Conservation (phyloP, 2,888 invertebrate species). For the Meganola albula region DNA sequence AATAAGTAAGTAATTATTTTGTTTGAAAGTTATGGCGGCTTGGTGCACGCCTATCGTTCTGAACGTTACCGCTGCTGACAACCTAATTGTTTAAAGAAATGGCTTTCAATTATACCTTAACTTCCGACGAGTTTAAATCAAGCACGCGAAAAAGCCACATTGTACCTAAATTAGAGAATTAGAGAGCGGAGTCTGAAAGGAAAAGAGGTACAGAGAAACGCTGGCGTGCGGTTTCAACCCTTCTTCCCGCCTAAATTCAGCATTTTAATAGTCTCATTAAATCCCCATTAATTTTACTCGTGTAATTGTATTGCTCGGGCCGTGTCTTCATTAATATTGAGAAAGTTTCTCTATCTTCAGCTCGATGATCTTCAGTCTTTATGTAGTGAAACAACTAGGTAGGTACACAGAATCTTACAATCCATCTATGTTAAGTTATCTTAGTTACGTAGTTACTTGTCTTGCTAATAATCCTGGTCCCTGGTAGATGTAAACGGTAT, state of each 20-base stretch:
- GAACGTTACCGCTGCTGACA: conserved; percentile 39
- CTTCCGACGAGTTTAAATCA: conserved; percentile 35
- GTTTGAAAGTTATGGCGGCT: conserved; percentile 43
- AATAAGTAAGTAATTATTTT: conserved; percentile 59
- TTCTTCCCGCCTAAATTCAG: conserved; percentile 33
- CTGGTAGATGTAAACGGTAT: too few species aligned
- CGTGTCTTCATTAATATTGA: conserved; percentile 16
- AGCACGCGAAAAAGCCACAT: conserved; percentile 34
- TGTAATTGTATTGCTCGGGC: conserved; percentile 27
- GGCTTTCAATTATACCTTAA: conserved; percentile 49
- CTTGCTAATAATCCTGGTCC: too few species aligned
- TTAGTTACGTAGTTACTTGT: too few species aligned
- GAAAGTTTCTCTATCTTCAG: conserved; percentile 14
- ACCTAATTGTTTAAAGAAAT: conserved; percentile 55
- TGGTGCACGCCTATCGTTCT: conserved; percentile 25
- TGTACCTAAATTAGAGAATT: conserved; percentile 36
- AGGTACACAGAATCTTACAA: too few species aligned
- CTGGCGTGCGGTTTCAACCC: conserved; percentile 41
- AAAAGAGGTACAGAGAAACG: conserved; percentile 40
- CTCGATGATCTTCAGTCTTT: too few species aligned
- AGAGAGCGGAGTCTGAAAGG: conserved; percentile 30
- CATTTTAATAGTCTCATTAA: conserved; percentile 54
- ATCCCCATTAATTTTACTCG: conserved; percentile 41
- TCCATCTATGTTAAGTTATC: too few species aligned
- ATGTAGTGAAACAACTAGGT: too few species aligned